Base-by-base conservation (phyloP, 1,140 invertebrate species). In the Agrypnia vestita region DNA sequence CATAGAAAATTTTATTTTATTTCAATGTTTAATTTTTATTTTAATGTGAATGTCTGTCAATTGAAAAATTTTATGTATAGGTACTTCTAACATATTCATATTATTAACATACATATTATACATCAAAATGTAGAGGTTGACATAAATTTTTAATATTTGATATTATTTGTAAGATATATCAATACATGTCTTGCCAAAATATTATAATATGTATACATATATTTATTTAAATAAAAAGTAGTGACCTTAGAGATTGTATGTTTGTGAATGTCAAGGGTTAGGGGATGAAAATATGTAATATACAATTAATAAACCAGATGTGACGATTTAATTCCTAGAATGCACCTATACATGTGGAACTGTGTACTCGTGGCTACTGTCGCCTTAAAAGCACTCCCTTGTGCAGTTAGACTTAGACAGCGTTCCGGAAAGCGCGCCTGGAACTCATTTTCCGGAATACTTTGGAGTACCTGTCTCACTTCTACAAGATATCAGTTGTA, bases 111-210 rank as follows among this genome's bases (percentile, higher is more conserved):
- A 3, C n/a, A 51, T 51, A 13, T n/a, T 8, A 51, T 51, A 51
- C 25, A 6, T 59, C 21, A 15, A 21, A 17, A 59, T 17, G 55
- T 59, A 59, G 17, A 59, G 21, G 55, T 59, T 19, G 55, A 59
- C 25, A 59, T 21, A 21, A 59, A 59, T 17, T 59, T 17, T 21
- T 19, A 64, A 64, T 64, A 64, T 25, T 64, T 64, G 61, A 13
- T 64, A 64, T 51, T 51, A 51, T 59, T 21, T 59, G 35, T 64
- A 64, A 44, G 25, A 64, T 64, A 64, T 64, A 64, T 64, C 61
- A 64, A 13, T 64, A 64, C 56, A 64, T 64, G 61, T 64, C 61
- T 64, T 64, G 61, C 61, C 61, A 64, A 64, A 64, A 64, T 64
- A n/a, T n/a, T n/a, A n/a, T n/a, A n/a, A n/a, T n/a, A n/a, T n/a